Evolutionary conservation across 2,797 vertebrate species (phyloP).

Genomic region (Acanthiza pusilla): DNA sequence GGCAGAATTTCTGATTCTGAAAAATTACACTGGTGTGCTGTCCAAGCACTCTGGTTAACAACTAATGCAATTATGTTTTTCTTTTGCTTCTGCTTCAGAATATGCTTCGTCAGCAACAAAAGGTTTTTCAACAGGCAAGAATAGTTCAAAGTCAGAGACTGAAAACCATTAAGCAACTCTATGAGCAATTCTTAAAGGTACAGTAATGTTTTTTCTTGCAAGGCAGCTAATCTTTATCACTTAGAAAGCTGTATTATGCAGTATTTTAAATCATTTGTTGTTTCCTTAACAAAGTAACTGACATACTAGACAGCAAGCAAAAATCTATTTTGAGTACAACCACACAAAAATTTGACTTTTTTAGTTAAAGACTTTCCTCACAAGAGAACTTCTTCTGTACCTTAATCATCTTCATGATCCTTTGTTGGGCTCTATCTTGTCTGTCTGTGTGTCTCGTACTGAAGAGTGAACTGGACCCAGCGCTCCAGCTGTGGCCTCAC

Average conservation of each 20-base stretch:
- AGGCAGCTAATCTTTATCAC: not conserved
- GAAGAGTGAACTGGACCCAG: too few relatives aligned
- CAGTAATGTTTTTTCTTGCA: not conserved
- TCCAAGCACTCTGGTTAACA: not conserved
- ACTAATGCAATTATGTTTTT: not conserved
- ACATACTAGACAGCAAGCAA: not conserved
- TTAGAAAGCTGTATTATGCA: not conserved
- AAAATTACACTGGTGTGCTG: not conserved
- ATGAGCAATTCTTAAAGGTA: slow-evolving; percentile 90
- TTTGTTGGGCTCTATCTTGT: too few relatives aligned
- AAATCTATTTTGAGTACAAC: not conserved
- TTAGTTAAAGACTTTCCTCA: not conserved
- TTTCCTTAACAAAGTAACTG: not conserved
- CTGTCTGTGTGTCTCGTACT: too few relatives aligned
- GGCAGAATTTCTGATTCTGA: not conserved
- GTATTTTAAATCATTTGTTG: not conserved
- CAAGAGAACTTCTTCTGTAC: too few relatives aligned
- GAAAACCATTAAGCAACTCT: slow-evolving; percentile 86
- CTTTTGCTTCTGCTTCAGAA: slow-evolving; percentile 73
- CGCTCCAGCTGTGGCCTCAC: too few relatives aligned
- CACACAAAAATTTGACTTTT: not conserved
- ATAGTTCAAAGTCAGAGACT: slow-evolving; percentile 88
- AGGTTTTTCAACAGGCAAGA: slow-evolving; percentile 88
- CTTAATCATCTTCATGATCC: too few relatives aligned
- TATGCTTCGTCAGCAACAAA: slow-evolving; percentile 90